These are phyloP conservation scores for Cotesia vestalis DNA, from an alignment of 1,140 invertebrate genomes.

Conservation along the genomic window DNA sequence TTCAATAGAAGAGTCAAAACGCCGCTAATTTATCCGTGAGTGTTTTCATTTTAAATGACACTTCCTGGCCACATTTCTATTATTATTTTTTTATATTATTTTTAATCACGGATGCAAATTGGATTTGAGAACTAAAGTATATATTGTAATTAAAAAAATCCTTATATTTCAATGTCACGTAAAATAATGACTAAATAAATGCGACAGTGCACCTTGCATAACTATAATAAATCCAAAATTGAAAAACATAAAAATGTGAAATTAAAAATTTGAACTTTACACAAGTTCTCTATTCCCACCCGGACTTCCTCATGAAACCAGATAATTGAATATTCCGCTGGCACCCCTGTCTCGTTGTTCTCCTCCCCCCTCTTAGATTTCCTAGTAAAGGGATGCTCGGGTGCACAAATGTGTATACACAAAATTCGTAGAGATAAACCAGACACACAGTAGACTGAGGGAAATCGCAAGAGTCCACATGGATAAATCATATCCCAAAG, in stretches of 20 bases:
- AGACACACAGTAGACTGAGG: background rate
- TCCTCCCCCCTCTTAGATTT: too few species aligned
- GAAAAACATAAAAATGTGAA: background rate
- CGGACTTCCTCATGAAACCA: too few species aligned
- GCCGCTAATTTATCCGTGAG: too few species aligned
- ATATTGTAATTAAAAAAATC: too few species aligned
- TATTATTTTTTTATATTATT: too few species aligned
- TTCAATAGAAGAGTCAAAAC: too few species aligned
- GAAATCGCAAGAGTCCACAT: slow-evolving; percentile 24
- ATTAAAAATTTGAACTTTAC: background rate
- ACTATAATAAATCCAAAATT: background rate
- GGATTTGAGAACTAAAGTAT: too few species aligned
- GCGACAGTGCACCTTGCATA: background rate
- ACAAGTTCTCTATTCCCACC: too few species aligned
- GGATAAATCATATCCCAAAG: slow-evolving; percentile 29
- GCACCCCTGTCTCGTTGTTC: background rate
- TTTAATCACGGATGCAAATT: too few species aligned
- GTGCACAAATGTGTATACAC: background rate
- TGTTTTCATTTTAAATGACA: too few species aligned
- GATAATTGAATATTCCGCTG: slow-evolving; percentile 24
- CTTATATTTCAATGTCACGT: too few species aligned
- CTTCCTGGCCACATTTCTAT: too few species aligned
- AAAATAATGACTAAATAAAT: background rate
- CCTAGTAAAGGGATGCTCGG: background rate
- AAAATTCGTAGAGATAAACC: background rate